These are phyloP conservation scores for Heterocephalus glaber DNA, from an alignment of 2,113 vertebrate species.

Conservation along the genomic window DNA sequence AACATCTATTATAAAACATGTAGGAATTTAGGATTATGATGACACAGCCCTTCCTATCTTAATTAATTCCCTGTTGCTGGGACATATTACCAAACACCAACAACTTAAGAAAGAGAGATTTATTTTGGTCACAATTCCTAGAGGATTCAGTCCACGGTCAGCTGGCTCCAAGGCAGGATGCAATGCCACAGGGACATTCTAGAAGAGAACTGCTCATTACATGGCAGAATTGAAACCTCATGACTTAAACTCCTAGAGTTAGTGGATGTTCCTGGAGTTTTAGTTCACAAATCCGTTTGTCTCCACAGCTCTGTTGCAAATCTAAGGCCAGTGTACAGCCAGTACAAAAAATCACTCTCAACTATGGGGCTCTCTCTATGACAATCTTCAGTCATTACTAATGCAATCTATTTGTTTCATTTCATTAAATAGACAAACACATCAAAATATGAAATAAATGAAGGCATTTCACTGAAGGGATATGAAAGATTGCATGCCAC, in stretches of 20 bases:
- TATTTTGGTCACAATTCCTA: neutral
- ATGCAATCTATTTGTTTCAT: neutral
- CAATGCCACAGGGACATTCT: neutral
- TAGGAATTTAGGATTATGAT: neutral
- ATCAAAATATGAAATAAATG: neutral
- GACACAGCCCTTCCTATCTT: neutral
- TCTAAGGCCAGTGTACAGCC: neutral
- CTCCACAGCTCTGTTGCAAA: neutral
- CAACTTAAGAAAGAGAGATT: neutral
- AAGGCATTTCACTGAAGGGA: neutral
- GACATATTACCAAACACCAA: neutral
- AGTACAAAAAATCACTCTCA: neutral
- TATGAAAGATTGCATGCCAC: neutral
- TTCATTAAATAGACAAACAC: neutral
- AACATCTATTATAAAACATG: neutral
- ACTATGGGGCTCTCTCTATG: neutral
- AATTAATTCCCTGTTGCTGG: neutral
- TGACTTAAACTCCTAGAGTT: neutral
- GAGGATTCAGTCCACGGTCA: neutral
- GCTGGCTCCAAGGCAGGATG: neutral
- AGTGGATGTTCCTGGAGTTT: neutral
- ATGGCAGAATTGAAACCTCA: neutral
- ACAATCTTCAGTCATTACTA: neutral
- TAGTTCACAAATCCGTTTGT: neutral
- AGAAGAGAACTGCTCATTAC: neutral